phyloP scores from a whole-genome alignment of 2,797 vertebrate genomes.

The Alca torda region DNA sequence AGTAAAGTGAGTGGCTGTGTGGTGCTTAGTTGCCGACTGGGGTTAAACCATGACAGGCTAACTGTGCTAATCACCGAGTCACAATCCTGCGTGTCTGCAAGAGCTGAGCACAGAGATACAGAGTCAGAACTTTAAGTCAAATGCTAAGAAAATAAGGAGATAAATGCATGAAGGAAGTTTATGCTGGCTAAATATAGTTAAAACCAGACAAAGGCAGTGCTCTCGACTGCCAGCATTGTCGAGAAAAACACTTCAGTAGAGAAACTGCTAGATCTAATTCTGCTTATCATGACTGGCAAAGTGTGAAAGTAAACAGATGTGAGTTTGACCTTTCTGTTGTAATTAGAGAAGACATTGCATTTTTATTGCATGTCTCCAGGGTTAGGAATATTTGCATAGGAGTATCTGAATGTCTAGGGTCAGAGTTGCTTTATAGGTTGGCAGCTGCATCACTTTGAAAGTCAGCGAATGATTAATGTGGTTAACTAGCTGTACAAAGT shows the following conservation, averaged over 20 bases:
- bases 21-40: background rate
- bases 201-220: background rate
- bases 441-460: background rate
- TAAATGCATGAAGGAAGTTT: background rate
- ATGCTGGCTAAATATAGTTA: background rate
- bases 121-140: background rate
- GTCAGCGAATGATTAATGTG: background rate
- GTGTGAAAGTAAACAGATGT: conserved; percentile 10
- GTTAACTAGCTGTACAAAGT: background rate
- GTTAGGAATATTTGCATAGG: background rate
- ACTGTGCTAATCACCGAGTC: background rate
- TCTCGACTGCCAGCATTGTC: background rate
- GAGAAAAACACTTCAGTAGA: background rate
- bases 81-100: background rate
- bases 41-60: background rate
- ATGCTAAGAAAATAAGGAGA: background rate
- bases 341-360: background rate
- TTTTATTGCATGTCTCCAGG: background rate
- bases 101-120: background rate
- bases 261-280: background rate
- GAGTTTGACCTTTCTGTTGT: conserved; percentile 17
- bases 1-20: background rate
- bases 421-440: background rate
- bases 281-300: background rate
- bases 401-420: background rate